These are phyloP conservation scores for Schizopygopsis pylzovi DNA, from an alignment of 2,797 vertebrate species.

Conservation along the genomic window DNA sequence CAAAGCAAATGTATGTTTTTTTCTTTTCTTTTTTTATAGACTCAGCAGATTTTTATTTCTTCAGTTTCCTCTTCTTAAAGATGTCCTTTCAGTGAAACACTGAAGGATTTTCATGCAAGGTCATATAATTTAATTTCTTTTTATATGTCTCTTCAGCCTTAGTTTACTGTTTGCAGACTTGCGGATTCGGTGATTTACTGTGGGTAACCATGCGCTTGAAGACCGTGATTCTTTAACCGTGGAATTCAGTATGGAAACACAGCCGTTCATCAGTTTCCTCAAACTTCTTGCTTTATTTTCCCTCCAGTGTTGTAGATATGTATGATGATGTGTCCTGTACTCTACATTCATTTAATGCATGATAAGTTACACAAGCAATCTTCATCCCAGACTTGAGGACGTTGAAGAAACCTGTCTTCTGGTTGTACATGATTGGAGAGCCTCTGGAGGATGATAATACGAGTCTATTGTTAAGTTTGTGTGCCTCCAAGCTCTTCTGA, in stretches of 20 bases:
- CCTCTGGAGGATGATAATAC: neutral
- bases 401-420: neutral
- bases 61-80: neutral
- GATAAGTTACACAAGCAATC: neutral
- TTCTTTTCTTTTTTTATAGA: neutral
- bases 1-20: constrained; percentile 27
- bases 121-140: neutral
- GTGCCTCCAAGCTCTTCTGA: neutral
- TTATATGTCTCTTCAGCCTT: neutral
- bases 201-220: neutral
- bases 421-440: neutral
- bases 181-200: neutral
- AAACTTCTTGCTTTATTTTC: neutral
- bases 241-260: neutral
- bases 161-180: constrained; percentile 11
- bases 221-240: neutral
- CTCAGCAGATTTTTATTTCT: constrained; percentile 16
- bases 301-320: neutral
- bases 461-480: neutral
- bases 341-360: constrained; percentile 13
- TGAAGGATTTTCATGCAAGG: neutral
- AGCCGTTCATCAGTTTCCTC: neutral
- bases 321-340: neutral
- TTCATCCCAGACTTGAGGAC: neutral
- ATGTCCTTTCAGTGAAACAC: constrained; percentile 10